A percentile compares a stretch with the other conserved stretches of the same genome.
Conservation (phyloP, 30 jellyfish, hydroid and myxozoan genomes). For the Aurelia aurita region DNA sequence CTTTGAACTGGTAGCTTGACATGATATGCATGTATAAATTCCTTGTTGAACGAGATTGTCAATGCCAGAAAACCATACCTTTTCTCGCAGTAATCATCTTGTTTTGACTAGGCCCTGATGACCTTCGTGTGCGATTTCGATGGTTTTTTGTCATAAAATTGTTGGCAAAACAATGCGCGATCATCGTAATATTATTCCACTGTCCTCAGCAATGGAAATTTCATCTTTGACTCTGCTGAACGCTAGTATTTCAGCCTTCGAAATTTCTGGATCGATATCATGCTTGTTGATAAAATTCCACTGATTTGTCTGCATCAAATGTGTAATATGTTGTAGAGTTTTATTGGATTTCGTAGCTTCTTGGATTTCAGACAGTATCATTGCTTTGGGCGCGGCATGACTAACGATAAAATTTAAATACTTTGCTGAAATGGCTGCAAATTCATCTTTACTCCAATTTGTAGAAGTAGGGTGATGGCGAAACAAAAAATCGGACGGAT, state of each 20-base stretch:
- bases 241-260: not conserved
- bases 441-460: not conserved
- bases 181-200: slow-evolving; percentile 26
- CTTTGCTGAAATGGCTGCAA: slow-evolving; percentile 2
- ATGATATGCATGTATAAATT: slow-evolving; percentile 3
- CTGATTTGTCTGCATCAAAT: not conserved
- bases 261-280: slow-evolving; percentile 6
- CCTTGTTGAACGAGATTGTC: not conserved
- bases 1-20: slow-evolving; percentile 18
- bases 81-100: no score
- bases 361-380: not conserved
- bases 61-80: no score
- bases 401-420: not conserved
- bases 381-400: not conserved
- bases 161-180: not conserved
- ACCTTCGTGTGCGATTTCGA: slow-evolving; percentile 19
- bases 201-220: slow-evolving; percentile 2
- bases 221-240: slow-evolving; percentile 1
- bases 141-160: not conserved
- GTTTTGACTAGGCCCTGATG: no score
- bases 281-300: not conserved
- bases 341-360: slow-evolving; percentile 1
- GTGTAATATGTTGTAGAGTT: not conserved
- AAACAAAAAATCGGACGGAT: slow-evolving; percentile 22
- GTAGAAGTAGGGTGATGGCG: slow-evolving; percentile 31